These are phyloP conservation scores for Sinonovacula constricta DNA, from an alignment of 1,140 invertebrate genomes.

Conservation along the genomic window DNA sequence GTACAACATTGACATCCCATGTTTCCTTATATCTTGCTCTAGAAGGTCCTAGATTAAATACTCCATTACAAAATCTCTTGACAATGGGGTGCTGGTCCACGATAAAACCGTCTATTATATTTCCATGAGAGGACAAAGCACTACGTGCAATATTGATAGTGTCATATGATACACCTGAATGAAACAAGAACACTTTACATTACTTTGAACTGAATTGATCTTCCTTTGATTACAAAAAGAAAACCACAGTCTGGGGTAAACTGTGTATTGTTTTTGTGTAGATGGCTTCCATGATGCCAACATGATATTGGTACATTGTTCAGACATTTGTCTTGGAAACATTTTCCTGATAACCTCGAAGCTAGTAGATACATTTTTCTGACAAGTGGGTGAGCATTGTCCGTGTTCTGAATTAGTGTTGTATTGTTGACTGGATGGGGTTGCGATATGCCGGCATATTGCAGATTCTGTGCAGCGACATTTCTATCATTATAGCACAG, in stretches of 20 bases:
- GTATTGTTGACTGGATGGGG: no score
- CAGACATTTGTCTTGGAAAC: constrained; percentile 13
- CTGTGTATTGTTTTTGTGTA: not conserved
- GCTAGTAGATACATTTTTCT: constrained; percentile 37
- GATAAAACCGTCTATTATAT: not conserved
- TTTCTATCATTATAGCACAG: not conserved
- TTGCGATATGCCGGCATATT: no score
- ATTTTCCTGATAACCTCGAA: constrained; percentile 36
- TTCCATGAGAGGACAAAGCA: not conserved
- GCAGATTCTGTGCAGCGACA: not conserved
- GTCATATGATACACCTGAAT: not conserved
- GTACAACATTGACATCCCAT: no score
- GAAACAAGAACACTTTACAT: not conserved
- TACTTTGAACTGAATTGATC: not conserved
- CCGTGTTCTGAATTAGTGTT: no score
- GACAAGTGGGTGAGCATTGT: constrained; percentile 11
- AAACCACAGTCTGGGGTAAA: not conserved
- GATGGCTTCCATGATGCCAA: not conserved
- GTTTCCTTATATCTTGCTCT: constrained; percentile 13
- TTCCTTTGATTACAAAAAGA: not conserved
- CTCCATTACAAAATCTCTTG: not conserved
- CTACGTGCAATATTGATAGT: not conserved
- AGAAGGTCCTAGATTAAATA: constrained; percentile 20
- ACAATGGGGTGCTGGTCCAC: not conserved
- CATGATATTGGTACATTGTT: constrained; percentile 9